Evolutionary conservation across 2,113 vertebrate genomes (phyloP), one percentile per base, ranked within the genome.

Genomic region (Burhinus oedicnemus): DNA sequence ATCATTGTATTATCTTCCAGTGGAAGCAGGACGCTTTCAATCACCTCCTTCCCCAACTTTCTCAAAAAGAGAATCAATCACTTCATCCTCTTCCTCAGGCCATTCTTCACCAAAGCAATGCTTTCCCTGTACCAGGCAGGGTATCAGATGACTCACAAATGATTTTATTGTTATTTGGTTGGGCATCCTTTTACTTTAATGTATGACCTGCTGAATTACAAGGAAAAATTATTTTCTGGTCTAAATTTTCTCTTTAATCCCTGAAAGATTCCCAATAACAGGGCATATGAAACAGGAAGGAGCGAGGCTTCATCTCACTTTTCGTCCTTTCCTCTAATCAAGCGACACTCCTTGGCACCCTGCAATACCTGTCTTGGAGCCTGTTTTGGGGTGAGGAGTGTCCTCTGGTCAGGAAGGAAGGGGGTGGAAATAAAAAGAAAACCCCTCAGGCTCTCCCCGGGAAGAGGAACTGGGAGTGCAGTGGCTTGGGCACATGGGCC

Each of bases 301-400:
- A 91, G 34, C 32, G 65, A 92, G 44, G 57, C 54, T 93, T 87
- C 69, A 52, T 71, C 83, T 92, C 52, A 4, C 57, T 90, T 90
- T 69, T 80, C 51, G 81, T 83, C 83, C 77, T 87, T 68, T 93
- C 47, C 77, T 95, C 72, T 92, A 52, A 96, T 95, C 83, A 85
- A n/a, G 49, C 30, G 72, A 27, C 51, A 21, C 52, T 95, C 57
- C 70, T 87, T 9, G 11, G 52, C 54, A 42, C 40, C 94, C 86
- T 90, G 92, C 49, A 22, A 30, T 79, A 87, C 97, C 95, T 84
- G 92, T 92, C 83, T 90, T 10, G 36, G 83, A 96, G 81, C 91
- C 93, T 92, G 95, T 89, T 92, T 74, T 52, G 65, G 30, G 77
- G 19, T 68, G 89, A 65, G 77, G 49, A 22, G 14, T 96, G 93